Conservation (phyloP, 2,888 invertebrate species). For the Orthonychiurus folsomi region DNA sequence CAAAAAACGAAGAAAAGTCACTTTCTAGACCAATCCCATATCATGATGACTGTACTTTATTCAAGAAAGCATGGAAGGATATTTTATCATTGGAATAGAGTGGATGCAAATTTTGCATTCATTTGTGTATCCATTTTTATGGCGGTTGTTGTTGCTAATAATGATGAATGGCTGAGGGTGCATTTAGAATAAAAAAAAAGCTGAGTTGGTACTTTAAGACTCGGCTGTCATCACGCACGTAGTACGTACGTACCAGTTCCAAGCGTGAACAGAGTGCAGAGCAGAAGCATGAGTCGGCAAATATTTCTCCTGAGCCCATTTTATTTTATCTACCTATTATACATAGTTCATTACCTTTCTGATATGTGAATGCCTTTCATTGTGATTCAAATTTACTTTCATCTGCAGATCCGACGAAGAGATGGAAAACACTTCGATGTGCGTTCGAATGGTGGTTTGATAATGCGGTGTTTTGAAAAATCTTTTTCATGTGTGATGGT, state of each 20-base stretch:
- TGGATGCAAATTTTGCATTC: too few relatives aligned
- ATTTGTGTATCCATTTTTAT: neutral
- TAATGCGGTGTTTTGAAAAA: too few relatives aligned
- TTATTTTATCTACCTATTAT: constrained; percentile 1
- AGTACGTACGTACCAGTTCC: too few relatives aligned
- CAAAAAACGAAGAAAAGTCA: too few relatives aligned
- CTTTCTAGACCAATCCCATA: too few relatives aligned
- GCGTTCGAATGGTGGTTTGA: too few relatives aligned
- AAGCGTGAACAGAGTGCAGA: too few relatives aligned
- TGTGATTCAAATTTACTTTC: neutral
- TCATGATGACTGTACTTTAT: too few relatives aligned
- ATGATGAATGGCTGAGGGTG: neutral
- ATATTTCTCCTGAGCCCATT: constrained; percentile 1
- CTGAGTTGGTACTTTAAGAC: neutral
- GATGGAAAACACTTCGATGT: neutral
- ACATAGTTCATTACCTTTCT: neutral
- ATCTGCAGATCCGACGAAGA: neutral
- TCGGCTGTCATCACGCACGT: too few relatives aligned
- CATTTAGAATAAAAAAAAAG: neutral
- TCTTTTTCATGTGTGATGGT: too few relatives aligned
- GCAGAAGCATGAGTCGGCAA: neutral
- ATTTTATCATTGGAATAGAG: too few relatives aligned
- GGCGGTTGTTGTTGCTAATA: neutral
- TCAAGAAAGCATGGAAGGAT: too few relatives aligned
- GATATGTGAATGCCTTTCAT: neutral